phyloP scores from a whole-genome alignment of 2,797 vertebrate species.

The Sylvia borin region DNA sequence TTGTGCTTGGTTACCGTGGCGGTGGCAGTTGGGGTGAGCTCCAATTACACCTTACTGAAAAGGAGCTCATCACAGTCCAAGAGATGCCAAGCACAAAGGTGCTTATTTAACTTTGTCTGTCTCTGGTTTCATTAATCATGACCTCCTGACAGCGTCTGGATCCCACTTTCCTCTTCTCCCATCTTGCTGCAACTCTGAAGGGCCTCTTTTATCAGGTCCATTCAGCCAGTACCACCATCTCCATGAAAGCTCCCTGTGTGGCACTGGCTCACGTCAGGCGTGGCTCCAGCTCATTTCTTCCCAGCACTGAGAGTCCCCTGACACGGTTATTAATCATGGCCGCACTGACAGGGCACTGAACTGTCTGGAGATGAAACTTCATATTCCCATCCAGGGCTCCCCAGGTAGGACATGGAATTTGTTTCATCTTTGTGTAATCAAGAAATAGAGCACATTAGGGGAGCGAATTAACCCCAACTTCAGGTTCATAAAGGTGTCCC shows the following conservation, averaged over 20 bases:
- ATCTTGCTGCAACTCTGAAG: neutral
- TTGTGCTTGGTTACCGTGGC: neutral
- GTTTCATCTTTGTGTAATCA: slow-evolving; percentile 57
- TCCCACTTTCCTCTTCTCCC: neutral
- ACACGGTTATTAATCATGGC: slow-evolving; percentile 47
- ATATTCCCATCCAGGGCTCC: neutral
- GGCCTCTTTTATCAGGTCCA: neutral
- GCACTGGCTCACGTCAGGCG: neutral
- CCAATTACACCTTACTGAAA: neutral
- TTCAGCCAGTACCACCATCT: neutral
- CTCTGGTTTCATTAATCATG: neutral
- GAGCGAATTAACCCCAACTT: slow-evolving; percentile 48
- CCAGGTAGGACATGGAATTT: slow-evolving; percentile 26
- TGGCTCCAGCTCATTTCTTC: slow-evolving; percentile 14
- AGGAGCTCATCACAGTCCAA: neutral
- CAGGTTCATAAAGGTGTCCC: slow-evolving; percentile 54
- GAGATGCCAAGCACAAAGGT: neutral
- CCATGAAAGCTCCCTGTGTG: neutral
- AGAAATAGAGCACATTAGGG: neutral
- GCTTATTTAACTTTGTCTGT: neutral
- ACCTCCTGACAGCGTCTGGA: neutral
- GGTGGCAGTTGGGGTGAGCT: neutral
- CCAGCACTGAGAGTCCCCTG: neutral
- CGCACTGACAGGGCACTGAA: slow-evolving; percentile 4
- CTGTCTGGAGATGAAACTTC: slow-evolving; percentile 38